Percentiles rank a stretch among this genome's conserved stretches.
These are phyloP conservation scores for Stenurella melanura DNA, from an alignment of 2,888 invertebrate genomes.

Conservation along the genomic window DNA sequence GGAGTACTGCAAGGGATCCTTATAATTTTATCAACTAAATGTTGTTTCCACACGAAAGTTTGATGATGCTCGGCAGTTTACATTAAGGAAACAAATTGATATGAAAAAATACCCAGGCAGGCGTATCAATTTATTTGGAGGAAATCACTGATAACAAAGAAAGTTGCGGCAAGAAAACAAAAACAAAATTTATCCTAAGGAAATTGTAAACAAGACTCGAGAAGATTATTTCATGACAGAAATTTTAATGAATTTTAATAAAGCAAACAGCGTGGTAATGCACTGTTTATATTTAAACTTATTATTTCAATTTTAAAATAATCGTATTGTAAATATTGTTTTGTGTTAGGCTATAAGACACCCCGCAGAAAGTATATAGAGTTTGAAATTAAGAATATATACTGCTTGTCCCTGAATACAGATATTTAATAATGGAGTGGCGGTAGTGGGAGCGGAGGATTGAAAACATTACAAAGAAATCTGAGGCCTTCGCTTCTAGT, in stretches of 20 bases:
- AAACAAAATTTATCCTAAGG: slow-evolving; percentile 19
- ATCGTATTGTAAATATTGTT: not conserved
- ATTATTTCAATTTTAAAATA: not conserved
- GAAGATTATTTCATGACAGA: not conserved
- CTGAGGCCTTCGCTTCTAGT: too few relatives aligned
- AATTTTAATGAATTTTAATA: slow-evolving; percentile 23
- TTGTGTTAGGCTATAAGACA: not conserved
- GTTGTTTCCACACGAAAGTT: not conserved
- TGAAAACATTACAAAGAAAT: too few relatives aligned
- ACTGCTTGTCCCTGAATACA: too few relatives aligned
- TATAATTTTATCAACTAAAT: slow-evolving; percentile 24
- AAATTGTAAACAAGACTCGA: not conserved
- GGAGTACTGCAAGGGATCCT: not conserved
- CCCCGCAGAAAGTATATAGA: not conserved
- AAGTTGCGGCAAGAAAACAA: slow-evolving; percentile 23
- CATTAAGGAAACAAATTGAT: slow-evolving; percentile 24
- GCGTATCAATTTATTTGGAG: slow-evolving; percentile 24
- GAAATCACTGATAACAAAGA: slow-evolving; percentile 15
- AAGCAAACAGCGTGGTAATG: not conserved
- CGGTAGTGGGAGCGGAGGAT: too few relatives aligned
- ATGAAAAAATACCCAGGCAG: slow-evolving; percentile 21
- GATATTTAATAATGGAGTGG: too few relatives aligned
- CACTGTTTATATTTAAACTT: not conserved
- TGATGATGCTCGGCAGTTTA: not conserved
- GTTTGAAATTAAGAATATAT: not conserved